Base-by-base conservation (phyloP, 1,140 invertebrate genomes). In the Heliconius melpomene region DNA sequence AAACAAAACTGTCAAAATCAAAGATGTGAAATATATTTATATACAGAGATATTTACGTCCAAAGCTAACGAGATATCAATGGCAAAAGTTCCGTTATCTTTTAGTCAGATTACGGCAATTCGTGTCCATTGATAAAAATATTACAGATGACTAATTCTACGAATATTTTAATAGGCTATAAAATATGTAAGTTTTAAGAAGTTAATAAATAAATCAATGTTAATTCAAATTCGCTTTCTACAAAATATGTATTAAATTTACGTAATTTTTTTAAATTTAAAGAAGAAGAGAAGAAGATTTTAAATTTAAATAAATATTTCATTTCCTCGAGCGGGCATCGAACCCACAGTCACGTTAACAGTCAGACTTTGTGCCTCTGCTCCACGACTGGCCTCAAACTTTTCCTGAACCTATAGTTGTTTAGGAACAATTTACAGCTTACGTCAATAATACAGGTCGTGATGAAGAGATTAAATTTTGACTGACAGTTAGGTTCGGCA, bases 51-150 rank as follows among this genome's bases (percentile, higher is more conserved):
- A 88, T 88, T 91, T 91, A 90, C 87, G 84, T 81, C 72, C 71
- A 75, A 89, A 89, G 87, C 87, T 90, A 91, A 90, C 89, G 82
- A 88, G 87, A 77, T 86, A 89, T 89, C 88, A 86, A 89, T 88
- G 86, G 84, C 87, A 73, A 80, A 83, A 80, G 84, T 86, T 81
- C 89, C 90, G 89, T 90, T 90, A 90, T 80, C 72, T 66, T 79
- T 70, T 82, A 38, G 77, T 72, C 73, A 72, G 76, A 80, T 80
- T 82, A 79, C 75, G 80, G 77, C 78, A 79, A 82, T 82, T 80
- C 78, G 50, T 50, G 66, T 86, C 75, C 88, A 90, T 89, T 91
- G 86, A 90, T 87, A 88, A 89, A 87, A 87, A 87, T 72, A 83
- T 74, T 76, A 79, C 77, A 72, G 57, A 50, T 46, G 73, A 23